Evolutionary conservation across 2,113 vertebrate genomes (phyloP).

Genomic region (Eptesicus fuscus): DNA sequence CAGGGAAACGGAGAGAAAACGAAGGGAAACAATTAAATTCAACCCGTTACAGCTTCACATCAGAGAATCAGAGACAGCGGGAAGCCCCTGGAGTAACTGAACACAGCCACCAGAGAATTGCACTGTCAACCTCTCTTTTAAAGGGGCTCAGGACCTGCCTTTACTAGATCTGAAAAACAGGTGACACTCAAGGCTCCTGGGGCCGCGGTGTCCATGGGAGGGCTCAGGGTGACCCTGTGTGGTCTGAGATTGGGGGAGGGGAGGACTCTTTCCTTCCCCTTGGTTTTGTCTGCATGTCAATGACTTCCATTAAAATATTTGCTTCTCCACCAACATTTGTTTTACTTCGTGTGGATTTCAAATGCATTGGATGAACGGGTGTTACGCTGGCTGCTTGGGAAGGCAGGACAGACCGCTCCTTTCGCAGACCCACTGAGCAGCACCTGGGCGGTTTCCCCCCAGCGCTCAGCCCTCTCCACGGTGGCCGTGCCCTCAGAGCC

Average conservation of each 20-base stretch:
- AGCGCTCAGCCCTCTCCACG: not conserved
- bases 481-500: not conserved
- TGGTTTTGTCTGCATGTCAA: not conserved
- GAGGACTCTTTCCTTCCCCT: not conserved
- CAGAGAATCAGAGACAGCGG: not conserved
- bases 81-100: not conserved
- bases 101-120: not conserved
- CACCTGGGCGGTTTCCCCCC: too few species aligned
- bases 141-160: not conserved
- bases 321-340: not conserved
- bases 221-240: not conserved
- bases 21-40: not conserved
- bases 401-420: not conserved
- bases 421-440: not conserved
- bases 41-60: not conserved
- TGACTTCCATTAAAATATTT: not conserved
- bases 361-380: not conserved
- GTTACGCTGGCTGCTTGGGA: not conserved
- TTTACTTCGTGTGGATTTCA: not conserved
- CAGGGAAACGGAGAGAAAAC: not conserved
- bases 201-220: not conserved
- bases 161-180: not conserved
- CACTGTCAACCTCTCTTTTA: not conserved
- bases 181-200: fast-evolving
- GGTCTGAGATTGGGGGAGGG: too few species aligned